Evolutionary conservation across 1,140 invertebrate species (phyloP).

Genomic region (Tachypleus tridentatus): DNA sequence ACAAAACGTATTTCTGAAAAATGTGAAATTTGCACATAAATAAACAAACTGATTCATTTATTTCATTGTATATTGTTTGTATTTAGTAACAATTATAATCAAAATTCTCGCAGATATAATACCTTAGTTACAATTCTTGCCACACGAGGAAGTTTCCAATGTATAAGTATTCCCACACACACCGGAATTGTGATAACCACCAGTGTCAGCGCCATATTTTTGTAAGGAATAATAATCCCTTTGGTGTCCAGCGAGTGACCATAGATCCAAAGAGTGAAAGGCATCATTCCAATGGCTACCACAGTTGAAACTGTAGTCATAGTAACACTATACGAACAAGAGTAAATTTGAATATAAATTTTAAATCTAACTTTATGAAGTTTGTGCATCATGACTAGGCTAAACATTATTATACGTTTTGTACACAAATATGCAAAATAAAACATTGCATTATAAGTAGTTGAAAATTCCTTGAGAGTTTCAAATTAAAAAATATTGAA

Average conservation of each 20-base stretch:
- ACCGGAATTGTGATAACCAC: slow-evolving; percentile 28
- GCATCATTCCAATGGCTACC: slow-evolving; percentile 30
- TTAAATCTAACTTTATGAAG: too few species aligned
- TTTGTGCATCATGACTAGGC: too few species aligned
- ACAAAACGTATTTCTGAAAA: too few species aligned
- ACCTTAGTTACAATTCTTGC: slow-evolving; percentile 29
- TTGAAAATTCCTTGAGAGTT: too few species aligned
- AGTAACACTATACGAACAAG: slow-evolving; percentile 26
- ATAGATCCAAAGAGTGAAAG: slow-evolving; percentile 31
- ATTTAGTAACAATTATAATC: too few species aligned
- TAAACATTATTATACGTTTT: too few species aligned
- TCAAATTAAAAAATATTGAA: too few species aligned
- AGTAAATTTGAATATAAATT: slow-evolving; percentile 6
- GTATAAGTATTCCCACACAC: slow-evolving; percentile 29
- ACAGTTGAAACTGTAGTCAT: slow-evolving; percentile 31
- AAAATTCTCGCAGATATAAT: background rate
- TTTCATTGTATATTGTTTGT: too few species aligned
- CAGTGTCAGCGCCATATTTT: slow-evolving; percentile 29
- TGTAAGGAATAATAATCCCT: slow-evolving; percentile 28
- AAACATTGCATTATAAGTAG: too few species aligned
- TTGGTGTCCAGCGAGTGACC: slow-evolving; percentile 26
- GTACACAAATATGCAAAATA: too few species aligned
- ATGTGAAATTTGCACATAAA: too few species aligned
- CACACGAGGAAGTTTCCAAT: slow-evolving; percentile 29
- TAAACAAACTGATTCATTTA: too few species aligned